phyloP scores from a whole-genome alignment of 2,113 vertebrate genomes.

The Onychostoma macrolepis region DNA sequence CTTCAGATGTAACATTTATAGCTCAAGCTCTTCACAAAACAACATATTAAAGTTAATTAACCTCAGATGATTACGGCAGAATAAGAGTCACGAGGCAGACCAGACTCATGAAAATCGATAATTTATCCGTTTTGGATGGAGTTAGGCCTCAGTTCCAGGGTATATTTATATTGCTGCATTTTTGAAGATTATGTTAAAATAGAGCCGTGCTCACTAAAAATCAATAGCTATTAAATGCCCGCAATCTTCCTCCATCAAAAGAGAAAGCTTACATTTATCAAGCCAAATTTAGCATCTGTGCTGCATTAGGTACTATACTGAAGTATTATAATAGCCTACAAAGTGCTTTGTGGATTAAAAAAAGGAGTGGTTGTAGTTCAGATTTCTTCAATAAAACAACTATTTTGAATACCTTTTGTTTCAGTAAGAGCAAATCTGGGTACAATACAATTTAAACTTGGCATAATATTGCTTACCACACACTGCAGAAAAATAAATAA shows the following conservation, averaged over 20 bases:
- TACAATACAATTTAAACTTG: background rate
- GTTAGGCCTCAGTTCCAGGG: background rate
- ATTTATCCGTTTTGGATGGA: slow-evolving; percentile 17
- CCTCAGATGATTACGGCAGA: slow-evolving; percentile 19
- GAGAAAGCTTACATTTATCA: slow-evolving; percentile 28
- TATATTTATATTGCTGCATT: slow-evolving; percentile 14
- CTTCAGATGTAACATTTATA: slow-evolving; percentile 27
- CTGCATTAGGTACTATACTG: background rate
- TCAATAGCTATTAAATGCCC: slow-evolving; percentile 40
- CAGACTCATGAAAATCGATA: slow-evolving; percentile 23
- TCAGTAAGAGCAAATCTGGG: background rate
- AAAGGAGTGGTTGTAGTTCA: background rate
- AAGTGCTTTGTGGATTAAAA: slow-evolving; percentile 24
- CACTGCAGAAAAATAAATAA: background rate
- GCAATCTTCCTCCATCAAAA: slow-evolving; percentile 20
- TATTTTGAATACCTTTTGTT: background rate
- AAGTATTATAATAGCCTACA: slow-evolving; percentile 17
- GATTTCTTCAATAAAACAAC: background rate
- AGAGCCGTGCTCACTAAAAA: background rate
- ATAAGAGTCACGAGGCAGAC: slow-evolving; percentile 18
- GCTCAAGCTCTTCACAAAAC: slow-evolving; percentile 34
- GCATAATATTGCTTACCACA: background rate
- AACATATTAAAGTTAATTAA: slow-evolving; percentile 40
- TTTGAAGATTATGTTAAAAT: slow-evolving; percentile 27
- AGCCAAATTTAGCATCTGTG: slow-evolving; percentile 21